phyloP scores from a whole-genome alignment of 2,797 vertebrate species.

The Otus scops region DNA sequence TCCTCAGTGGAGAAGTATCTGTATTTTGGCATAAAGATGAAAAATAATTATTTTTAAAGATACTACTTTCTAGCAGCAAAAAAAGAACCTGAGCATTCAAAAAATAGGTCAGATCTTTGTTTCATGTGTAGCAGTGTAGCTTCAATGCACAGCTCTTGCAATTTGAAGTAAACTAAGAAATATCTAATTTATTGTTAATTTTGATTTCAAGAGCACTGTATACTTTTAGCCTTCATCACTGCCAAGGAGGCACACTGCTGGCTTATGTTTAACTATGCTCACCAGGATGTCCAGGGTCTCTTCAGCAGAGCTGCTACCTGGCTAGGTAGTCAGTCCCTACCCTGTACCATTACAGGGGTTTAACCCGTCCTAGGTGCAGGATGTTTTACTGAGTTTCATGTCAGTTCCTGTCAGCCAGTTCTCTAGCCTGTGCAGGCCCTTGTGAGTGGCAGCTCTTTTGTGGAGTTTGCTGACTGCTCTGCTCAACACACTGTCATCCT shows the following conservation, averaged over 20 bases:
- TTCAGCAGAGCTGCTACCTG: background rate
- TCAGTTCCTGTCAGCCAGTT: background rate
- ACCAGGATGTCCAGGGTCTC: background rate
- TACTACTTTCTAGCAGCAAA: background rate
- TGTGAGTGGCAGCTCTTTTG: background rate
- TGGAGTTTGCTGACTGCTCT: background rate
- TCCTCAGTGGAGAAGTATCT: background rate
- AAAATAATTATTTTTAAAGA: background rate
- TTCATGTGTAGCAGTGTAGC: background rate
- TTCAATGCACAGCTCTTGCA: background rate
- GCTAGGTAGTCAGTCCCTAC: background rate
- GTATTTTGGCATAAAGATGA: background rate
- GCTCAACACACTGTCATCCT: background rate
- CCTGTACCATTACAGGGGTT: background rate
- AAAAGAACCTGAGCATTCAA: background rate
- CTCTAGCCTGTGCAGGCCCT: background rate
- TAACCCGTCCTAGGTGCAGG: background rate
- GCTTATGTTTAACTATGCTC: background rate
- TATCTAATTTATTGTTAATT: background rate
- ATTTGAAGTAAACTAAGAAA: background rate
- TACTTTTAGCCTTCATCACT: background rate
- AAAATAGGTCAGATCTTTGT: background rate
- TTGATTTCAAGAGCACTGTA: background rate
- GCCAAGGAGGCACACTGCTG: background rate
- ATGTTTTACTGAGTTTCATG: background rate